Evolutionary conservation across 1,140 invertebrate species (phyloP).

Genomic region (Nephila pilipes): DNA sequence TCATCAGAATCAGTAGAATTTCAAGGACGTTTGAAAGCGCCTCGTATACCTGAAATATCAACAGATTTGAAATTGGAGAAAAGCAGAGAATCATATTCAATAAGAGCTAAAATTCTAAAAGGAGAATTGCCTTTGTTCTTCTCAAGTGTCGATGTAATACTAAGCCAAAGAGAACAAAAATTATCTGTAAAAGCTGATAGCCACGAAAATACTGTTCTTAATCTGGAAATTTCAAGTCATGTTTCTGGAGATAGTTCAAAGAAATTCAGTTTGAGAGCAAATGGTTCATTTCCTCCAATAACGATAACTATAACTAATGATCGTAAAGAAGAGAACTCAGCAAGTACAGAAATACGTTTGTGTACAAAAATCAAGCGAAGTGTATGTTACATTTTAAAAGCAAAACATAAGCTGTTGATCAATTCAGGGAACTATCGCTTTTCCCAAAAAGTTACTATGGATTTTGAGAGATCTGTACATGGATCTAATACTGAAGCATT

Average conservation of each 20-base stretch:
- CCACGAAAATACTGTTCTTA: background rate
- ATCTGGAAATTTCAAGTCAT: constrained; percentile 28
- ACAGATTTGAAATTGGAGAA: background rate
- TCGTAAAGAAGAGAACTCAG: background rate
- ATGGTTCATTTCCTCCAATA: background rate
- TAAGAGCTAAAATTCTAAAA: background rate
- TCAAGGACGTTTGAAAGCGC: constrained; percentile 5
- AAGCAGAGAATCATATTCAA: background rate
- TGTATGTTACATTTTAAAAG: constrained; percentile 38
- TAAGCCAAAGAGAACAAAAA: background rate
- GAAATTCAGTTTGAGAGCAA: background rate
- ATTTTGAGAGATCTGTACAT: constrained; percentile 21
- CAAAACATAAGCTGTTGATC: background rate
- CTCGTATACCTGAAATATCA: constrained; percentile 16
- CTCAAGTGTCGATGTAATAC: background rate
- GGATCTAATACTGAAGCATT: background rate
- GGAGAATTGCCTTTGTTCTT: background rate
- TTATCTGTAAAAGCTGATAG: background rate
- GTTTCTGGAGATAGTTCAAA: background rate
- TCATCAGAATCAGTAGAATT: constrained; percentile 13
- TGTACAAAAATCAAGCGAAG: background rate
- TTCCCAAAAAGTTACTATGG: background rate
- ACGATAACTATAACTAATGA: background rate
- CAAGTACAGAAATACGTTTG: background rate
- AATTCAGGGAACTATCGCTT: background rate